Conservation (phyloP, 2,797 vertebrate genomes). For the Labeo calbasu region DNA sequence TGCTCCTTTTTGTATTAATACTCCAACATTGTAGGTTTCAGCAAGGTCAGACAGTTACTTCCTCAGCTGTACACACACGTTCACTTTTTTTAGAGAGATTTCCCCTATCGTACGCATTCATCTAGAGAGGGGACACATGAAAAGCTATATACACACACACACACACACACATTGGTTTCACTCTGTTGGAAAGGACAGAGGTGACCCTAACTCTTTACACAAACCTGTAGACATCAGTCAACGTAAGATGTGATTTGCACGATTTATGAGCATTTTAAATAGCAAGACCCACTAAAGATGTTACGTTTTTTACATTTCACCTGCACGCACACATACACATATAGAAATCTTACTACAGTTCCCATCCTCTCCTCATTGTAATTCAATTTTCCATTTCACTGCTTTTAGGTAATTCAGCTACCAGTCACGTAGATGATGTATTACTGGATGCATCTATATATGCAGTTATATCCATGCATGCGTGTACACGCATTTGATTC, state of each 20-base stretch:
- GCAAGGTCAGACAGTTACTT: constrained; percentile 16
- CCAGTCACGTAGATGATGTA: constrained; percentile 46
- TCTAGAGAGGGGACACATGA: constrained; percentile 10
- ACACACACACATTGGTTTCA: constrained; percentile 6
- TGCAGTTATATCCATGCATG: not conserved
- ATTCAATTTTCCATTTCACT: constrained; percentile 61
- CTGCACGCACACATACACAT: not conserved
- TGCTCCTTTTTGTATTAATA: constrained; percentile 51
- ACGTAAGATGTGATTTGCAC: not conserved
- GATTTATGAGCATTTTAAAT: not conserved
- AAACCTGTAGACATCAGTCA: not conserved
- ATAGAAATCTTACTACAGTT: constrained; percentile 35
- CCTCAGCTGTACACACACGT: constrained; percentile 4
- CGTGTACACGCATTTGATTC: not conserved
- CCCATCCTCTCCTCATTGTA: constrained; percentile 45
- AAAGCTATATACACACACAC: constrained; percentile 10
- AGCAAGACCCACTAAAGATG: not conserved
- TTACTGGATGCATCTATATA: constrained; percentile 29
- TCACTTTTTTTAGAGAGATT: constrained; percentile 4
- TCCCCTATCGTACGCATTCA: not conserved
- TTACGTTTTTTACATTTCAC: not conserved
- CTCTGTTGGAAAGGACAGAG: not conserved
- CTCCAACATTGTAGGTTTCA: not conserved
- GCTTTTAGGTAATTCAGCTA: constrained; percentile 55
- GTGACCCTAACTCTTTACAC: not conserved